These are phyloP conservation scores for Gopherus flavomarginatus DNA, from an alignment of 2,113 vertebrate genomes.

Conservation along the genomic window DNA sequence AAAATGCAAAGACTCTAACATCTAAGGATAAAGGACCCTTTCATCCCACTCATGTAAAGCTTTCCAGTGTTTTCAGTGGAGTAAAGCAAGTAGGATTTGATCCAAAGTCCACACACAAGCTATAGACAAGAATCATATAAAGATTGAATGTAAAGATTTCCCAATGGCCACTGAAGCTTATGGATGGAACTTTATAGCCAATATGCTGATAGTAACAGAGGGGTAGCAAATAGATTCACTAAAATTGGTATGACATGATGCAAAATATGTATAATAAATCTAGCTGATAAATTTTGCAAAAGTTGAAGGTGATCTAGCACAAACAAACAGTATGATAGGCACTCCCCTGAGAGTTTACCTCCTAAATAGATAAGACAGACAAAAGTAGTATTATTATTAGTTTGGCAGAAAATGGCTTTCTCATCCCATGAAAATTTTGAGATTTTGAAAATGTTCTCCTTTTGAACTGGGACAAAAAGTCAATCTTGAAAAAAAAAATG, in stretches of 20 bases:
- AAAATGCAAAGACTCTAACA: background rate
- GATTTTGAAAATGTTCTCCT: too few relatives aligned
- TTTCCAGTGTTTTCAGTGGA: background rate
- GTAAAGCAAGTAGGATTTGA: background rate
- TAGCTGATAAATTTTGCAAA: background rate
- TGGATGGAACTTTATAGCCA: background rate
- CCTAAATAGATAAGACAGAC: background rate
- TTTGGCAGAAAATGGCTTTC: too few relatives aligned
- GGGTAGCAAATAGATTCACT: background rate
- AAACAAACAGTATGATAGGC: background rate
- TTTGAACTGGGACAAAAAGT: background rate
- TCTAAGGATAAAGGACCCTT: background rate
- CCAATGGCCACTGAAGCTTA: background rate
- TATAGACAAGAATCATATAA: background rate
- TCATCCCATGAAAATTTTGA: too few relatives aligned
- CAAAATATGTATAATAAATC: background rate
- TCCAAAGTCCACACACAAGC: background rate
- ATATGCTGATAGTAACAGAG: background rate
- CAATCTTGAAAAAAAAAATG: background rate
- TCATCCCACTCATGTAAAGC: background rate
- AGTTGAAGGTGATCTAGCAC: background rate
- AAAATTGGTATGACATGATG: background rate
- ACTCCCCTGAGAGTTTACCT: fast-evolving
- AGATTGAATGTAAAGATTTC: background rate
- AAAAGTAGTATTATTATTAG: background rate